Evolutionary conservation across 2,888 invertebrate genomes (phyloP), one percentile per base, ranked within the genome.

Genomic region (Nemapogon koenigi): DNA sequence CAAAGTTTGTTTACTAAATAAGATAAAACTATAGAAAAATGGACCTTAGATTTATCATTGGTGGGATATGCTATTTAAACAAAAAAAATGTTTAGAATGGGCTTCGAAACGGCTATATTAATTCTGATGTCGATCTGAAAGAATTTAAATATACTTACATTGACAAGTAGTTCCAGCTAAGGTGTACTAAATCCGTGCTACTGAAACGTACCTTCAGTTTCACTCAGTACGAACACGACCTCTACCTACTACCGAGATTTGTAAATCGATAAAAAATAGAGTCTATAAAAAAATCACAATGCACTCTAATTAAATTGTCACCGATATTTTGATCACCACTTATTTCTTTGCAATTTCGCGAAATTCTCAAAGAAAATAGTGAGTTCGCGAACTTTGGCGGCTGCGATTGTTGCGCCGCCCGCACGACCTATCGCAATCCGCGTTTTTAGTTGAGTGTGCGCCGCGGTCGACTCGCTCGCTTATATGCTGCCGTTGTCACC

Each of bases 351-450:
- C 75, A 78, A 66, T 68, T 70, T 46, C 64, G 50, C 66, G 68
- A 73, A 76, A 22, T 27, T 78, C 68, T 78, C 76, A 78, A 78
- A 78, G 76, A 75, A 75, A 75, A 73, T 62, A 65, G 52, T 53
- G 50, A 49, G 55, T 55, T 53, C 53, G 53, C 55, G 57, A 53
- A 55, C 44, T 38, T 39, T 42, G 35, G 28, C 51, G 57, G 55
- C 68, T 71, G 70, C 72, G 73, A 72, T 73, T 73, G 76, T 72
- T 52, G 72, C 63, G 73, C 70, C 71, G 53, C 49, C 57, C 69
- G 70, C 76, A 72, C 78, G 59, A 78, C 79, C 73, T 76, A 73
- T 60, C 76, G 66, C 75, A 62, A 62, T 51, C 61, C 67, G 66
- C 67, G 68, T 53, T 57, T 59, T 57, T 57, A 57, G 59, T 52